Base-by-base conservation (phyloP, 2,888 invertebrate genomes). In the Kryphioiulus occultus region DNA sequence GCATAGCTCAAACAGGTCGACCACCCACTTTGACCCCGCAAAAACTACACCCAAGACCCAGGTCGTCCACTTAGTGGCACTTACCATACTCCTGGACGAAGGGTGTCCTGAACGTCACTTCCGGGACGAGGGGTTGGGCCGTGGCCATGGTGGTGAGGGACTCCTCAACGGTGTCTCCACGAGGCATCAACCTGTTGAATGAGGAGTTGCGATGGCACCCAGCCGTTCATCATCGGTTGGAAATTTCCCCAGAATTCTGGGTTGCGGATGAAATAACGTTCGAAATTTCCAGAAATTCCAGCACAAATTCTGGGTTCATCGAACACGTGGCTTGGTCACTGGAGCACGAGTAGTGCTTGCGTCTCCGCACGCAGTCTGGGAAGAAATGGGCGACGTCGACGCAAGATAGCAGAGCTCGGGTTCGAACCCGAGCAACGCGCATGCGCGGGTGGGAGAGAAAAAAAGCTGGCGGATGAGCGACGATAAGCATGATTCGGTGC, bases 101-200 rank as follows among this genome's bases (percentile, higher is more conserved):
- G 26, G 68, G 68, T 26, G 68, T 68, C 26, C 68, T 68, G 12
- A 68, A 68, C n/a, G 68, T 68, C 68, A 68, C 68, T 68, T 68
- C 68, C 26, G 68, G 68, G 26, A 68, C 68, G 68, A 68, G 68
- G 68, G 68, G 68, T 12, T 68, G 68, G 26, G 26, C 68, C 7
- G 68, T 26, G 68, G 68, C 68, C 68, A 68, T 68, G 68, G 26
- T n/a, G 53, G 19, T 44, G 44, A 44, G 44, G 7, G 10, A 15
- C 9, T 44, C 68, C 26, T 68, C 68, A 68, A n/a, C 26, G 68
- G 26, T 2, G 10, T 12, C 26, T 26, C n/a, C 22, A 68, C 68
- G 26, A 10, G 68, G 68, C 68, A 10, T 68, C 68, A 7, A 68
- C 68, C 68, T 68, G 68, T 68, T 68, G 68, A 19, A n/a, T 68